Conservation (phyloP, 2,888 invertebrate genomes). For the Plagiodera versicolora region DNA sequence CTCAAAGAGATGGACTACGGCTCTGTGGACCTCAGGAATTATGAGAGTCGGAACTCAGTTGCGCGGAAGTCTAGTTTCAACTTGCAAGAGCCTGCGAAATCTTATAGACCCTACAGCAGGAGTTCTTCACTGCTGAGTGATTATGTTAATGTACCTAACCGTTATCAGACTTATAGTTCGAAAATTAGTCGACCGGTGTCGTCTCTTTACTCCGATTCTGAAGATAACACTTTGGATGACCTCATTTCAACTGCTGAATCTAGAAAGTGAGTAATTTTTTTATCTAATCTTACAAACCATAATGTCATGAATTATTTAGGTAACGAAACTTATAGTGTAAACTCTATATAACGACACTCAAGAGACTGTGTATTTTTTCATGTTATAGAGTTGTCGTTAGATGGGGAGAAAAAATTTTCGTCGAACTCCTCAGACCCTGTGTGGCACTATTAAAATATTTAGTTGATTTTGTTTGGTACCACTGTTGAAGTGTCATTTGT, state of each 20-base stretch:
- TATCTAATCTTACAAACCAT: no score
- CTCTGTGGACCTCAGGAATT: constrained; percentile 46
- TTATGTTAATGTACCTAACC: constrained; percentile 51
- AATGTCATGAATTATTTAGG: no score
- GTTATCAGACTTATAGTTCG: constrained; percentile 52
- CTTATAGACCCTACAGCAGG: constrained; percentile 44
- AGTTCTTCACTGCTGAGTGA: constrained; percentile 49
- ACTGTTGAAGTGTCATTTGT: no score
- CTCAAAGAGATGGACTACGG: constrained; percentile 50
- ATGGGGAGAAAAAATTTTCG: no score
- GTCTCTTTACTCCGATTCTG: constrained; percentile 48
- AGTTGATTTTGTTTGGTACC: no score
- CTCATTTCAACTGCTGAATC: constrained; percentile 48
- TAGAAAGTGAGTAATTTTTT: constrained; percentile 47
- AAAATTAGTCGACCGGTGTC: constrained; percentile 44
- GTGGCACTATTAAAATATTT: no score
- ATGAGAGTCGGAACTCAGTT: constrained; percentile 41
- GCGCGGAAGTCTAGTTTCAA: constrained; percentile 39
- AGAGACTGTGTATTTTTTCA: no score
- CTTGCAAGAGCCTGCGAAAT: constrained; percentile 37
- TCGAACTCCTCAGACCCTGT: no score
- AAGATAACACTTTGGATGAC: constrained; percentile 49
- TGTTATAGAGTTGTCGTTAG: no score
- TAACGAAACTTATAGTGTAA: no score
- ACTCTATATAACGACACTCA: no score